Evolutionary conservation across 2,113 vertebrate genomes (phyloP).

Genomic region (Psilopsiagon aymara): DNA sequence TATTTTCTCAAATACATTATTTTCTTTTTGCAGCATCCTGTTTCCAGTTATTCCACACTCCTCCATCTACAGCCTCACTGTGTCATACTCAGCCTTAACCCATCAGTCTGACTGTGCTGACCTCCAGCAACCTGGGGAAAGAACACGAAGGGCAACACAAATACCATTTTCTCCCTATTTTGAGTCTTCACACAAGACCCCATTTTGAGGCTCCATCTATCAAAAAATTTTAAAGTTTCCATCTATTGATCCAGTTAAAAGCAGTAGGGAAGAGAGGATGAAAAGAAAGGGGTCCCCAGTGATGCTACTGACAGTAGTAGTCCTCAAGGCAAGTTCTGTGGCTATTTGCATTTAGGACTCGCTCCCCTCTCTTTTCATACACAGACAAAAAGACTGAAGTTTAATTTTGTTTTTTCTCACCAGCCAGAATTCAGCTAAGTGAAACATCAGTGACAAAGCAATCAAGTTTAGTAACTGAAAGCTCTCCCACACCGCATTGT

Average conservation of each 20-base stretch:
- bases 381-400: neutral
- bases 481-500: neutral
- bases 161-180: neutral
- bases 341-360: neutral
- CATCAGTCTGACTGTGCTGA: neutral
- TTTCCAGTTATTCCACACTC: neutral
- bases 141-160: neutral
- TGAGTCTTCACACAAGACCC: neutral
- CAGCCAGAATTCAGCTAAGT: neutral
- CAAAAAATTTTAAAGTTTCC: neutral
- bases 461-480: neutral
- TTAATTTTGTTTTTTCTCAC: neutral
- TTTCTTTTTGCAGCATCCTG: neutral
- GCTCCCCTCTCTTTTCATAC: neutral
- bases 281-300: neutral
- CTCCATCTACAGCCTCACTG: neutral
- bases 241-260: neutral
- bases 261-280: neutral
- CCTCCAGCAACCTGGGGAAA: neutral
- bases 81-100: neutral
- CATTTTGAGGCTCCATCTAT: neutral
- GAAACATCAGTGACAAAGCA: neutral
- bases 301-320: neutral
- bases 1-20: neutral
- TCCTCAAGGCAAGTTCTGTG: neutral